Evolutionary conservation across 92 coral and sea anemone genomes (phyloP), one percentile per base, ranked within the genome.

Genomic region (Zoanthus sociatus): DNA sequence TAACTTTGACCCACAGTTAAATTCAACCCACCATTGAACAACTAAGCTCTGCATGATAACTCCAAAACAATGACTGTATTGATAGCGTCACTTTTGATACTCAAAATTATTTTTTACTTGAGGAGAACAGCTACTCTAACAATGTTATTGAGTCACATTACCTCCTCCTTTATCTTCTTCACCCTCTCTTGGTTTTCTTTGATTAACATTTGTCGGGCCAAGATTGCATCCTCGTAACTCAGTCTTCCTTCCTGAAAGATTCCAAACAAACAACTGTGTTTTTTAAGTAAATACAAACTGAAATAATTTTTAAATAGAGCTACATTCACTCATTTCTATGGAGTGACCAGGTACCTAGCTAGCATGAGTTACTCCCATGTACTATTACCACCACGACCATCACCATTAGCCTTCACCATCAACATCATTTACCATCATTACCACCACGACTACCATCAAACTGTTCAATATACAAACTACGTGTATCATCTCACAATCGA

Each of bases 181-280:
- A 97, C 99, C 45, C 95, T 90, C 60, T 92, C 87, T 77, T 97
- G 98, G 84, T 97, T 97, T 48, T 97, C 97, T 78, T 86, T 97
- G 82, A 97, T 95, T 77, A 97, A 79, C 11, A 91, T 92, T 86
- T 97, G 99, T 68, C 99, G 81, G 9, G 99, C 99, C 56, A 97
- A 82, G 66, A 97, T 97, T n/a, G 99, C 99, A 42, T 97, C 99
- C 86, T 97, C 99, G 64, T 97, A 93, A 78, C 99, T 95, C 20
- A 97, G 89, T 68, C 88, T 91, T 46, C 99, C 99, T 85, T 95
- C 99, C 99, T 97, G 51, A 26, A 5, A 58, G 15, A 20, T 77
- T 77, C 10, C 30, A 77, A 77, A 12, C 30, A 30, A 26, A 20
- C 15, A 21, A 58, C 18, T 1, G 66, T 11, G n/a, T 58, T 58